A percentile compares a stretch with the other conserved stretches of the same genome.
Conservation (phyloP, 2,888 invertebrate genomes). For the Malacosoma neustria region DNA sequence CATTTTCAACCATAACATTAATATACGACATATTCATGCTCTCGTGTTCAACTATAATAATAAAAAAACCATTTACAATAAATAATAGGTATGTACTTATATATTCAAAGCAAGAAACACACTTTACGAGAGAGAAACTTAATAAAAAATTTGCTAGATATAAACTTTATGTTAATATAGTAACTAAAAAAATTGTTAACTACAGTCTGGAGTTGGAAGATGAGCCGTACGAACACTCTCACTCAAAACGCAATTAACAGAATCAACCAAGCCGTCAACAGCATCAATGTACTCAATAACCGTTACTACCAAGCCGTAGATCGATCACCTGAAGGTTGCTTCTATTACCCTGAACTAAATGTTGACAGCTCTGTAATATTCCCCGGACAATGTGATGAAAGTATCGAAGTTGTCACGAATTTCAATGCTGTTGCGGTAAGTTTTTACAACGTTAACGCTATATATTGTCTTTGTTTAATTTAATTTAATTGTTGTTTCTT, state of each 20-base stretch:
- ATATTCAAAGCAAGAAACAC: too few species aligned
- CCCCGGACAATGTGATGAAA: slow-evolving; percentile 15
- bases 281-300: slow-evolving; percentile 25
- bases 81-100: too few species aligned
- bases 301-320: slow-evolving; percentile 24
- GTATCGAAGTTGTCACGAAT: slow-evolving; percentile 9
- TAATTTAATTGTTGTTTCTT: too few species aligned
- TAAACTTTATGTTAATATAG: background rate
- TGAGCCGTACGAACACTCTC: slow-evolving; percentile 28
- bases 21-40: too few species aligned
- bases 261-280: slow-evolving; percentile 22
- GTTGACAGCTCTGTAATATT: slow-evolving; percentile 9
- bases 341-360: slow-evolving; percentile 18
- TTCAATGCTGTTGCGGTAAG: slow-evolving; percentile 17
- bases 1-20: too few species aligned
- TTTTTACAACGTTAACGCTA: too few species aligned
- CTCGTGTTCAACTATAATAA: too few species aligned
- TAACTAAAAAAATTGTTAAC: background rate
- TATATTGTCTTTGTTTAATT: too few species aligned
- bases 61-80: too few species aligned
- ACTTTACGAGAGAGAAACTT: too few species aligned
- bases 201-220: slow-evolving; percentile 46
- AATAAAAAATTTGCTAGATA: too few species aligned
- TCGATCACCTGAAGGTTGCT: slow-evolving; percentile 21
- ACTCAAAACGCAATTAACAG: slow-evolving; percentile 15